Evolutionary conservation across 2,113 vertebrate genomes (phyloP), one percentile per base, ranked within the genome.

Genomic region (Egretta garzetta): DNA sequence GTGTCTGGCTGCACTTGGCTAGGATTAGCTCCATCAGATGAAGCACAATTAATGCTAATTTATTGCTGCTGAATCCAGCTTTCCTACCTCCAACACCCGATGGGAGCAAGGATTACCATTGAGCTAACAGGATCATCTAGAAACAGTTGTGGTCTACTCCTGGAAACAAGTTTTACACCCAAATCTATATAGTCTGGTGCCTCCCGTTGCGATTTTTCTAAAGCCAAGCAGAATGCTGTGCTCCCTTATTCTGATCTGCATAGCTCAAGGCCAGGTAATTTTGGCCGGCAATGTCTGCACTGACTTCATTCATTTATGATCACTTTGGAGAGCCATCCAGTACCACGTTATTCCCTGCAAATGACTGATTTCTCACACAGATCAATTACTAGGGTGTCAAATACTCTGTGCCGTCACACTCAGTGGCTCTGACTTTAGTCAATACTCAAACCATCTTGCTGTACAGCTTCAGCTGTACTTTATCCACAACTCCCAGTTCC

Each of bases 11-110:
- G 80, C 56, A 47, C 37, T 81, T 47, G 43, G 52, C 64, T 74
- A 63, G 75, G 71, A 93, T 80, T 67, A 84, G 23, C 72, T 89
- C 83, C n/a, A 64, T 56, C 73, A 88, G 68, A 79, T 49, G 82
- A 93, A 92, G 80, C 43, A 68, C 39, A 79, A 79, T 84, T 90
- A 91, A 84, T 72, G 72, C 21, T 88, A 88, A 96, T 95, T 84
- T 84, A 56, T 18, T 39, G 17, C 43, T 37, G n/a, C 47, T 80
- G 37, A 67, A 83, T 37, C 21, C 75, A 72, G 82, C 16, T 74
- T 83, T 84, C 52, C 68, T 67, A 32, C 62, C 58, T 70, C 87
- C 68, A 66, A 45, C 1, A 0, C 82, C 70, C 47, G 47, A 5
- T 41, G 79, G 71, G 71, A 90, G 39, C 49, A 91, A 59, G 62